phyloP scores from a whole-genome alignment of 2,113 vertebrate genomes.

The Anhinga rufa region DNA sequence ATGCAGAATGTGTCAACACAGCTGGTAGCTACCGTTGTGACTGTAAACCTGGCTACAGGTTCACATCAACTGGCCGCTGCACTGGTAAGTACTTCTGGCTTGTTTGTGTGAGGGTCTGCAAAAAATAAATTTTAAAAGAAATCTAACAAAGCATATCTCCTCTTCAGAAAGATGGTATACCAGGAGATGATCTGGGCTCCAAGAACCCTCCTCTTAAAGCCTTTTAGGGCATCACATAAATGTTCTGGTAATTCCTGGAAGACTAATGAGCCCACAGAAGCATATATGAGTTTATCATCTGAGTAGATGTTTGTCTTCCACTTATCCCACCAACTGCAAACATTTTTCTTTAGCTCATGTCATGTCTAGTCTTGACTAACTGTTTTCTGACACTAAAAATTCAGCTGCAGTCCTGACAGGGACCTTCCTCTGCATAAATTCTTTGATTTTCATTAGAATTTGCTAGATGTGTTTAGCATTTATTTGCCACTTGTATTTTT shows the following conservation, averaged over 20 bases:
- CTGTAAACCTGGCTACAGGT: slow-evolving; percentile 90
- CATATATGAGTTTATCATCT: not conserved
- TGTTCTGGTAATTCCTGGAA: not conserved
- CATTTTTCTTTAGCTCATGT: not conserved
- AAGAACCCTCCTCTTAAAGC: not conserved
- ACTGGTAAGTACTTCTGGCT: slow-evolving; percentile 70
- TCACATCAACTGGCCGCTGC: slow-evolving; percentile 89
- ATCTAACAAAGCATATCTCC: not conserved
- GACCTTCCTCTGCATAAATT: not conserved
- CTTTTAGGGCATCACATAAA: not conserved
- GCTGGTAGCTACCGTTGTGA: slow-evolving; percentile 93
- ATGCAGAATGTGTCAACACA: slow-evolving; percentile 89
- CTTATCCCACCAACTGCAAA: not conserved
- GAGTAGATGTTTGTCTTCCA: not conserved
- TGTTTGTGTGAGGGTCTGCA: not conserved
- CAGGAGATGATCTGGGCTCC: not conserved
- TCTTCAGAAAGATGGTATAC: not conserved
- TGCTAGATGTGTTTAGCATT: not conserved
- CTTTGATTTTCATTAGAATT: not conserved
- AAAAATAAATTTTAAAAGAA: not conserved
- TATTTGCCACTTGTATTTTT: not conserved
- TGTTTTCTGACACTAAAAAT: not conserved
- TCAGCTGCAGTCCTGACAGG: not conserved
- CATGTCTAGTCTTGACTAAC: not conserved
- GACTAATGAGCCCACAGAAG: not conserved